A percentile compares a stretch with the other conserved stretches of the same genome.
Conservation (phyloP, 2,888 invertebrate genomes). For the Lingula anatina region DNA sequence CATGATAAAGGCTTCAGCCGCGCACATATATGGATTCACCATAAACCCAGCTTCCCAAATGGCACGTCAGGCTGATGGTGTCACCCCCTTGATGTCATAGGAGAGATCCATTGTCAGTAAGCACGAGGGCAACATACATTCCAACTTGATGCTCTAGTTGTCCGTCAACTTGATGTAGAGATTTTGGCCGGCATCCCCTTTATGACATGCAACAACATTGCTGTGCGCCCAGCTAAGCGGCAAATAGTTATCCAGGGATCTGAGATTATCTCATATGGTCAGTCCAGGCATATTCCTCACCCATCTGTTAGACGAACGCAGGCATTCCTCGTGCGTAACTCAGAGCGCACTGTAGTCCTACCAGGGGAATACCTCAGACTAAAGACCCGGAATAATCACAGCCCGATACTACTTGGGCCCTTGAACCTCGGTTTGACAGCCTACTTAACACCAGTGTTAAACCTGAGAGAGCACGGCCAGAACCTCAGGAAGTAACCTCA, state of each 20-base stretch:
- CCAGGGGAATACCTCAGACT: conserved; percentile 3
- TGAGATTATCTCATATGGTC: conserved; percentile 2
- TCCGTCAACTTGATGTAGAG: conserved; percentile 5
- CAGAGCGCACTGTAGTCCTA: neutral
- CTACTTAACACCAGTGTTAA: neutral
- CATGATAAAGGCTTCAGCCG: conserved; percentile 1
- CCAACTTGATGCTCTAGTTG: neutral
- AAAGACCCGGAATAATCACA: neutral
- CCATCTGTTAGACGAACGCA: neutral
- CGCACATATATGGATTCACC: neutral
- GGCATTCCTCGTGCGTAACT: neutral
- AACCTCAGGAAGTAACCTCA: neutral
- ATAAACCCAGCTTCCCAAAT: conserved; percentile 4
- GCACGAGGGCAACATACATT: neutral
- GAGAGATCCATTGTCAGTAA: conserved; percentile 3
- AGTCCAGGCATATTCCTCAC: no score
- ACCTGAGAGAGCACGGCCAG: neutral
- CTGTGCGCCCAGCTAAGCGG: neutral
- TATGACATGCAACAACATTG: conserved; percentile 2
- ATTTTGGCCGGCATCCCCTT: conserved; percentile 4
- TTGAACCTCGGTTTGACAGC: neutral
- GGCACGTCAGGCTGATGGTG: conserved; percentile 7
- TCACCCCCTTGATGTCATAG: conserved; percentile 6
- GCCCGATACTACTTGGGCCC: neutral
- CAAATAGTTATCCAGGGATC: conserved; percentile 4